Evolutionary conservation across 2,113 vertebrate species (phyloP).

Genomic region (Oryzias woworae): DNA sequence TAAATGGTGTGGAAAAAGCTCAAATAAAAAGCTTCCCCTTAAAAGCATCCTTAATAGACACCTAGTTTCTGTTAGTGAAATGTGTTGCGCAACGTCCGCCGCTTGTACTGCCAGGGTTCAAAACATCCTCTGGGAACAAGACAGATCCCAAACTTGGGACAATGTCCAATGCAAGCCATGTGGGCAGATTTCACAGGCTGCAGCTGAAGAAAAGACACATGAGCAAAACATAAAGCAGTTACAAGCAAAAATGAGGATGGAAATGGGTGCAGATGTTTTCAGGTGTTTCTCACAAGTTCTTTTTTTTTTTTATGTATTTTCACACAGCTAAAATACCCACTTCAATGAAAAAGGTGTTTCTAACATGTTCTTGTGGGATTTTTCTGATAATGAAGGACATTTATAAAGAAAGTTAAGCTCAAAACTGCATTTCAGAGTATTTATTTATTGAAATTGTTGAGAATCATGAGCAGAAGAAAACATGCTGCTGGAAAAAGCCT

Average conservation of each 20-base stretch:
- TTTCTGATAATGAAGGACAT: too few relatives aligned
- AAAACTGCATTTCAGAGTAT: too few relatives aligned
- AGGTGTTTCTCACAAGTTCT: conserved; percentile 42
- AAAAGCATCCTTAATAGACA: not conserved
- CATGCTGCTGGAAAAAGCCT: too few relatives aligned
- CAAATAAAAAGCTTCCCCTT: conserved; percentile 15
- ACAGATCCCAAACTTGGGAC: conserved; percentile 31
- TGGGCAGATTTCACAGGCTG: conserved; percentile 31
- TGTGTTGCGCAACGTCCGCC: conserved; percentile 25
- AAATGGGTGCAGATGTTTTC: conserved; percentile 12
- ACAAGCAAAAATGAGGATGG: conserved; percentile 3
- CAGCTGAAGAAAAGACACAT: conserved; percentile 23
- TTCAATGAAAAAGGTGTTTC: too few relatives aligned
- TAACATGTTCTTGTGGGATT: too few relatives aligned
- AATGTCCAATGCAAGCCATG: conserved; percentile 27
- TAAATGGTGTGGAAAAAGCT: conserved; percentile 21
- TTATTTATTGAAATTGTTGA: too few relatives aligned
- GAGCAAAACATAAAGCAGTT: not conserved
- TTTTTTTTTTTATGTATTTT: conserved; percentile 56
- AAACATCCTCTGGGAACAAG: conserved; percentile 20
- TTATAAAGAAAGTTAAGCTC: too few relatives aligned
- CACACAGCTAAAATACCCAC: conserved; percentile 35
- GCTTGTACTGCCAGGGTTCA: conserved; percentile 7
- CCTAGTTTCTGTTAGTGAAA: conserved; percentile 13
- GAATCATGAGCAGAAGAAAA: too few relatives aligned